Percentiles rank a stretch among this genome's conserved stretches.
Evolutionary conservation across 1,140 invertebrate species (phyloP).

Genomic region (Anoplophora glabripennis): DNA sequence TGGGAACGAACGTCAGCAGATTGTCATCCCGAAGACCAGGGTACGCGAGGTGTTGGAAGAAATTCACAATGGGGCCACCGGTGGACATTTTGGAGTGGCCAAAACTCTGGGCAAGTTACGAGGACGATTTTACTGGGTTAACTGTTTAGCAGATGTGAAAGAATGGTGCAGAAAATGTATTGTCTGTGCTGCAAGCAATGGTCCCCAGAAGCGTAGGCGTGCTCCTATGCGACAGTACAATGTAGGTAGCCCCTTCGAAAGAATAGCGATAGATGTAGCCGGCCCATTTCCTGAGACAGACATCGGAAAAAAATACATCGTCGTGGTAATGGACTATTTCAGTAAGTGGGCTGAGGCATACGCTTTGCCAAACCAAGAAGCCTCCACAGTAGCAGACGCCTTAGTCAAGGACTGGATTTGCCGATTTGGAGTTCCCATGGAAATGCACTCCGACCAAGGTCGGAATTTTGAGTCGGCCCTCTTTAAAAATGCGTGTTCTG

Average conservation of each 20-base stretch:
- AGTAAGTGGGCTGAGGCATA: slow-evolving; percentile 47
- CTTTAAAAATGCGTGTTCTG: slow-evolving; percentile 27
- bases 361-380: slow-evolving; percentile 46
- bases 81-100: slow-evolving; percentile 26
- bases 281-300: no score
- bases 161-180: slow-evolving; percentile 34
- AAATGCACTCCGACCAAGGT: slow-evolving; percentile 45
- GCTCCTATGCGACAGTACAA: slow-evolving; percentile 30
- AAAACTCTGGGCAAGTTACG: slow-evolving; percentile 23
- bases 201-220: slow-evolving; percentile 16
- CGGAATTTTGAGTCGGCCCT: slow-evolving; percentile 14
- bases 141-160: slow-evolving; percentile 28
- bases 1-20: background rate
- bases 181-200: slow-evolving; percentile 30
- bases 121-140: slow-evolving; percentile 30
- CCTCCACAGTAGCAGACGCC: slow-evolving; percentile 41
- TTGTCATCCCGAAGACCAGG: slow-evolving; percentile 6
- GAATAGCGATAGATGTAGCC: slow-evolving; percentile 32
- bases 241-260: slow-evolving; percentile 30
- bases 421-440: slow-evolving; percentile 43
- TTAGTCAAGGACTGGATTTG: slow-evolving; percentile 43
- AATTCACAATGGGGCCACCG: slow-evolving; percentile 19
- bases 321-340: slow-evolving; percentile 47
- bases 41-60: slow-evolving; percentile 6
- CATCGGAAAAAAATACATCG: slow-evolving; percentile 43